These are phyloP conservation scores for Brachypodius melanocephalos DNA, from an alignment of 2,113 vertebrate species.

Conservation along the genomic window DNA sequence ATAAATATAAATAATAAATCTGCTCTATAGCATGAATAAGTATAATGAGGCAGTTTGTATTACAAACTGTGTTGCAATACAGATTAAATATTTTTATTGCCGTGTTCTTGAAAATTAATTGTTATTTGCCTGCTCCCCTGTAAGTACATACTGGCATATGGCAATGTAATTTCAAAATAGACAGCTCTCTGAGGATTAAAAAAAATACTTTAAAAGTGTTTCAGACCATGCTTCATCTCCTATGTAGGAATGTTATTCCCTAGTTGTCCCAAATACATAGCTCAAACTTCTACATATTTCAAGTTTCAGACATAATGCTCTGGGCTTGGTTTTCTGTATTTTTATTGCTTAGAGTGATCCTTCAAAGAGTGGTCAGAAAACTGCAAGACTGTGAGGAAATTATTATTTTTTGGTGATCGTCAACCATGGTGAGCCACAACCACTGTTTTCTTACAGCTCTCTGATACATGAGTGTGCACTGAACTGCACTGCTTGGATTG, in stretches of 20 bases:
- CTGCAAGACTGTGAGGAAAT: neutral
- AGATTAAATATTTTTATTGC: neutral
- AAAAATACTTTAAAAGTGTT: neutral
- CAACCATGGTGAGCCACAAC: rapidly evolving
- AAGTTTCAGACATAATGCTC: neutral
- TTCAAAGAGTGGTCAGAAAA: neutral
- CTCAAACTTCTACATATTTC: neutral
- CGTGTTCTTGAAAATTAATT: neutral
- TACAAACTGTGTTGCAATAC: neutral
- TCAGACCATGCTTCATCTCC: neutral
- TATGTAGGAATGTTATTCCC: neutral
- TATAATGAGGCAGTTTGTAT: neutral
- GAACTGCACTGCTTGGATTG: neutral
- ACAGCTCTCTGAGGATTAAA: neutral
- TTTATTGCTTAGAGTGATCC: neutral
- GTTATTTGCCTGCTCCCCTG: neutral
- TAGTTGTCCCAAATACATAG: neutral
- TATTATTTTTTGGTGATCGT: neutral
- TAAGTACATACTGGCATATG: neutral
- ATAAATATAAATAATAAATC: neutral
- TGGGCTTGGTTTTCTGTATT: neutral
- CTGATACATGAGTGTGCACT: rapidly evolving
- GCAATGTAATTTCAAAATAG: neutral
- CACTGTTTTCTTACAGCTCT: neutral
- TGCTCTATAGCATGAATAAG: neutral